Evolutionary conservation across 2,797 vertebrate genomes (phyloP), one percentile per base, ranked within the genome.

Genomic region (Poeciliopsis presidionis): DNA sequence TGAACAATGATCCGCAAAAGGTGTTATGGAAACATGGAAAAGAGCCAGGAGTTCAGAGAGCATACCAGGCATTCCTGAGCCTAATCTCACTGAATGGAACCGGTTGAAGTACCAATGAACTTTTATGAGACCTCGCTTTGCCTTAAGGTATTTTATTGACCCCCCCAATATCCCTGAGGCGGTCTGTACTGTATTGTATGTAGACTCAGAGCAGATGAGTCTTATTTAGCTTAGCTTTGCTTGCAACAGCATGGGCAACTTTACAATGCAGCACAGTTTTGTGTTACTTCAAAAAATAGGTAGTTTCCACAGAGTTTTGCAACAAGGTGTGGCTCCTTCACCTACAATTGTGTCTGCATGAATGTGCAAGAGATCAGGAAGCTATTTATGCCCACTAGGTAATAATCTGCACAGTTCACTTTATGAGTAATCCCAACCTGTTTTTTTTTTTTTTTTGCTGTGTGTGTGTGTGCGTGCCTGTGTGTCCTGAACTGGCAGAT

Each of bases 381-480:
- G 36, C 65, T 41, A 73, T 89, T 87, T 88, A 90, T 87, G 3
- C 91, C 90, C 84, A 87, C 49, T 82, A 81, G 82, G 86, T 80
- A 91, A n/a, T 18, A 88, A 91, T 81, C 71, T 53, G 74, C 63
- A 57, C 72, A 39, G 43, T 51, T 46, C 30, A 28, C 78, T 73
- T 49, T n/a, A 20, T 72, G 55, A 81, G n/a, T 78, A 80, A 76
- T 76, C 45, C 61, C 51, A 71, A 12, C 79, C 74, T 67, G 75
- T 51, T 80, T 12, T n/a, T 55, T 30, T 30, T 30, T 30, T 30
- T 30, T 30, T 30, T 30, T 30, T 30, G 30, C 30, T 30, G 30
- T 33, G 30, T 33, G 30, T 33, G 30, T 33, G 30, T 33, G 30
- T 3, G 47, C 6, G 47, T 8, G 49, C 3, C 20, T 22, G 49